Evolutionary conservation across 2,888 invertebrate genomes (phyloP), one percentile per base, ranked within the genome.

Genomic region (Chaetogeoica ovagalla): DNA sequence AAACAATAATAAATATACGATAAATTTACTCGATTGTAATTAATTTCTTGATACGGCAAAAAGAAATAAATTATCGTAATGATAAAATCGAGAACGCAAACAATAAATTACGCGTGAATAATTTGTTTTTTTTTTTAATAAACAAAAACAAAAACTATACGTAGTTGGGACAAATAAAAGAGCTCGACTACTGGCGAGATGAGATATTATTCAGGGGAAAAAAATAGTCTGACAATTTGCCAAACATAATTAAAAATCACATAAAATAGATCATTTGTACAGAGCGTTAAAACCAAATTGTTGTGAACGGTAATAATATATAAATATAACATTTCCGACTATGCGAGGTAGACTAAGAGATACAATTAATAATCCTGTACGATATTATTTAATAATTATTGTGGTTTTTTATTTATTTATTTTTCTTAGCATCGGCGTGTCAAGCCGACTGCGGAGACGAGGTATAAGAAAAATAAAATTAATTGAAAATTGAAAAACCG

Each of bases 231-330:
- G 13, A 55, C 21, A 9, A 69, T 48, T 68, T 68, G 17, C 48
- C 69, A 55, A 55, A 69, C 30, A 55, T 55, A 69, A 55, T 55
- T 69, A 69, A 55, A 55, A 55, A 69, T 52, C 52, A 55, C 17
- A 19, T 19, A 4, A 43, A 43, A 43, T 37, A 55, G n/a, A 43
- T 43, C 13, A 69, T 69, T 43, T 69, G 19, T 55, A 5, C 30
- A 30, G 43, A 55, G 7, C 19, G 13, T 55, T 52, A 23, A 48
- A 68, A 68, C 23, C 23, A 23, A 52, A 68, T 17, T 17, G 17
- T 17, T 17, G 17, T 23, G 21, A 43, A 9, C 2, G 9, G 48
- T 68, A 23, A 48, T 19, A 68, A 30, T 39, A 23, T 5, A 30
- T 30, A 30, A 30, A 30, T n/a, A 30, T 30, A 30, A 30, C 4